Percentiles rank a stretch among this genome's conserved stretches.
These are phyloP conservation scores for Stigmatopora argus DNA, from an alignment of 2,113 vertebrate genomes.

Conservation along the genomic window DNA sequence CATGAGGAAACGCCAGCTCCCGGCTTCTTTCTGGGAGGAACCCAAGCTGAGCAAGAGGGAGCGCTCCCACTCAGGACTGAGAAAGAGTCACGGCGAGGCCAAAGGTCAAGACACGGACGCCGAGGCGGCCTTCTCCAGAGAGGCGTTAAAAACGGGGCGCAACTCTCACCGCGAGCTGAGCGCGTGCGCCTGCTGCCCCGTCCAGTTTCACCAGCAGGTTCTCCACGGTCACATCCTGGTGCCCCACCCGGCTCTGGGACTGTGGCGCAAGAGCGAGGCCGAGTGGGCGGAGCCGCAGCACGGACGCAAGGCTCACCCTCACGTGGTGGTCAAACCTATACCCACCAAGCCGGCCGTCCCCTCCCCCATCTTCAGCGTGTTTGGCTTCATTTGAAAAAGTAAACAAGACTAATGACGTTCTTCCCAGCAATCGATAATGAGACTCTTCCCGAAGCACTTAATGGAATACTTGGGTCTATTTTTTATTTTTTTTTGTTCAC, in stretches of 20 bases:
- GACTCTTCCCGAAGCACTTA: conserved; percentile 57
- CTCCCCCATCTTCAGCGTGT: conserved; percentile 85
- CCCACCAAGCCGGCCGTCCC: conserved; percentile 85
- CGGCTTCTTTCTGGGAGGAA: conserved; percentile 96
- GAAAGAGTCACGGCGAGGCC: conserved; percentile 37
- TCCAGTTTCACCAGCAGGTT: conserved; percentile 82
- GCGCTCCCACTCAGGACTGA: conserved; percentile 50
- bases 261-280: conserved; percentile 75
- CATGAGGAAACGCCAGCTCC: conserved; percentile 94
- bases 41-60: conserved; percentile 72
- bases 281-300: conserved; percentile 71
- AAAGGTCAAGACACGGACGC: conserved; percentile 42
- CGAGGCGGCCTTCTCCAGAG: conserved; percentile 56
- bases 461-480: conserved; percentile 39
- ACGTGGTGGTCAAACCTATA: conserved; percentile 93
- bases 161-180: conserved; percentile 64
- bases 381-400: conserved; percentile 82
- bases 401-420: conserved; percentile 36
- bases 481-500: conserved; percentile 16
- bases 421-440: conserved; percentile 13
- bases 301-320: conserved; percentile 76
- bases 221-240: conserved; percentile 74
- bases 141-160: conserved; percentile 67
- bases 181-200: conserved; percentile 82
- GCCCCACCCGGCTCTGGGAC: conserved; percentile 67